Evolutionary conservation across 1,140 invertebrate species (phyloP), one percentile per base, ranked within the genome.

Genomic region (Geopemphigus sp.): DNA sequence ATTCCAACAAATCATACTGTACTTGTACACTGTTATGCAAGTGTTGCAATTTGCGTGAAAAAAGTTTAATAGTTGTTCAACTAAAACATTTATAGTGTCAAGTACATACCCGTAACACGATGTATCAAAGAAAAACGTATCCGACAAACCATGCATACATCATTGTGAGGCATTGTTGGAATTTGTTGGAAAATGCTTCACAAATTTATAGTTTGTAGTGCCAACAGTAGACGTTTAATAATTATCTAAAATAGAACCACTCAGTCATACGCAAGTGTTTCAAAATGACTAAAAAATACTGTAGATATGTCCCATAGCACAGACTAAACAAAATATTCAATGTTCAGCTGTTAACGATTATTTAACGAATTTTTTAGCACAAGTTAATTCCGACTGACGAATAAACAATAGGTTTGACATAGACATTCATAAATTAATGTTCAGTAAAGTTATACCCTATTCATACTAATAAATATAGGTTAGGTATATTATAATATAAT

Each of bases 291-390:
- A 56, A 32, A 39, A 32, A 5, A 56, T 14, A 54, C 15, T 29
- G 50, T n/a, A 73, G 50, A 26, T 26, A 56, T 29, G 4, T 56
- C 66, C 26, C 56, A 61, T 24, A 32, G 39, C 53, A 76, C 73
- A 76, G 73, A 76, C 73, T 59, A 17, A 76, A 76, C 39, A 76
- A 73, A 56, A 73, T 39, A 73, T 56, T 73, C 53, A 10, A 19
- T 59, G n/a, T 61, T 76, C 73, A 76, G 53, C 73, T 76, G 73
- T 76, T 76, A 59, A 76, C 32, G 73, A n/a, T 76, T 76, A 76
- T 10, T 39, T 5, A 22, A 76, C 45, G 29, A 45, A 32, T 39
- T 57, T 76, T 76, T 59, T 76, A 56, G 54, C 73, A 76, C 73
- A 59, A 17, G 12, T 24, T 3, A 47, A 56, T 73, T 73, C 50